phyloP scores from a whole-genome alignment of 2,797 vertebrate genomes.

The Neosalanx taihuensis region DNA sequence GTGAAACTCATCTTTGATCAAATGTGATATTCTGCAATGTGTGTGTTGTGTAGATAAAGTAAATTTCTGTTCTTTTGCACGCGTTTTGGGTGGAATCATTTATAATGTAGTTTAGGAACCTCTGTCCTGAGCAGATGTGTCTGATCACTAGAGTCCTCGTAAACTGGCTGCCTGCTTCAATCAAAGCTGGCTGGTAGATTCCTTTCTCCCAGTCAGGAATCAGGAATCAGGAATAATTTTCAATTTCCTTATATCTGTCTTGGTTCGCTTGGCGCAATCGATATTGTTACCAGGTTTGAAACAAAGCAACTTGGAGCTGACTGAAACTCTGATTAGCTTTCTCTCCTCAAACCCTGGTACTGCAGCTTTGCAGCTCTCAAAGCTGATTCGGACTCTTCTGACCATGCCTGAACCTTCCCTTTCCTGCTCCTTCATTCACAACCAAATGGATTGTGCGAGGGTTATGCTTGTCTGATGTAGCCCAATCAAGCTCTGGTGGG shows the following conservation, averaged over 20 bases:
- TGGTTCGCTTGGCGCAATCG: conserved; percentile 64
- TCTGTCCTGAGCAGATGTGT: not conserved
- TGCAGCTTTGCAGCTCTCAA: conserved; percentile 3
- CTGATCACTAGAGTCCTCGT: not conserved
- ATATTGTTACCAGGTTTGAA: conserved; percentile 61
- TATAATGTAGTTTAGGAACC: no score
- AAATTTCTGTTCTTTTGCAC: no score
- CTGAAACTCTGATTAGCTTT: conserved; percentile 51
- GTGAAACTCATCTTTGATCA: no score
- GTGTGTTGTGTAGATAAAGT: no score
- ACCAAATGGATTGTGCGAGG: conserved; percentile 25
- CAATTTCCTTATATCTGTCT: conserved; percentile 59
- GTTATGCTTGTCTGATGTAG: conserved; percentile 30
- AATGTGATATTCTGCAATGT: no score
- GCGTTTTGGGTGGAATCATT: no score
- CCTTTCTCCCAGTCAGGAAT: conserved; percentile 34
- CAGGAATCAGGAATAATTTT: conserved; percentile 53
- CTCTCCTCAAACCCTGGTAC: conserved; percentile 34
- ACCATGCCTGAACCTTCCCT: not conserved
- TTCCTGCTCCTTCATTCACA: conserved; percentile 13
- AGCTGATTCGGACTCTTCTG: not conserved
- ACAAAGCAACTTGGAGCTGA: conserved; percentile 49
- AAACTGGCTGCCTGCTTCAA: conserved; percentile 17
- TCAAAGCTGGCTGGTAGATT: conserved; percentile 31
- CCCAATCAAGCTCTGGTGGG: conserved; percentile 39